Base-by-base conservation (phyloP, 2,797 vertebrate species). In the Myoxocephalus aenaeus region DNA sequence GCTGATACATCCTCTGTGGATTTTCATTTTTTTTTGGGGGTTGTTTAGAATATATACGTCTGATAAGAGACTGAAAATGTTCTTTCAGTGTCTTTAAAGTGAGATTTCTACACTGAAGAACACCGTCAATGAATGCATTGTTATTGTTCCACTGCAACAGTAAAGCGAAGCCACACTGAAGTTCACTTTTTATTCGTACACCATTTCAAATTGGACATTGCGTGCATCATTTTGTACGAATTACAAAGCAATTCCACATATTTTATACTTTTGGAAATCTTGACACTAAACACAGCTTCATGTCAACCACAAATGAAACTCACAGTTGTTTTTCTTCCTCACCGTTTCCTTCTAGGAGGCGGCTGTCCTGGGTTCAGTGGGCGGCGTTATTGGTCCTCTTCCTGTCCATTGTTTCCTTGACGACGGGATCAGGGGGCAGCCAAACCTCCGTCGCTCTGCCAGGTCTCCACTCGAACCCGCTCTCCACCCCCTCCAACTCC, bases 281-380 rank as follows among this genome's bases (percentile, higher is more conserved):
- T 18, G 40, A 42, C 13, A 20, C 2, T 5, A 3, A 57, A 29
- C 11, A 12, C 12, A 36, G 6, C 53, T 27, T 61, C 22, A 20
- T 18, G 12, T 15, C 32, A 12, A 7, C 20, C 40, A 2, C 9
- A 44, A 36, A 38, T 22, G 12, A 27, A 46, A 38, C 38, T 38
- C 7, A 14, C 2, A 25, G 64, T 27, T 1, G 3, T 42, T 32
- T 65, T 15, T 70, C 18, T 67, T 64, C 76, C 4, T 65, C 36
- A 11, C 11, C 8, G 74, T 6, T 12, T 53, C 74, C 77, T 44
- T 3, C 12, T 86, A 99, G 98, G 95, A 96, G 96, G 85, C 96
- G 92, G 56, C 92, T 99, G 77, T 98, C 95, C 70, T 96, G 96
- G 96, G 96, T 98, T 59, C 98, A 99, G 57, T 99, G 98, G 98